Percentiles rank a stretch among this genome's conserved stretches.
phyloP scores from a whole-genome alignment of 2,113 vertebrate genomes.

The Gymnogyps californianus region DNA sequence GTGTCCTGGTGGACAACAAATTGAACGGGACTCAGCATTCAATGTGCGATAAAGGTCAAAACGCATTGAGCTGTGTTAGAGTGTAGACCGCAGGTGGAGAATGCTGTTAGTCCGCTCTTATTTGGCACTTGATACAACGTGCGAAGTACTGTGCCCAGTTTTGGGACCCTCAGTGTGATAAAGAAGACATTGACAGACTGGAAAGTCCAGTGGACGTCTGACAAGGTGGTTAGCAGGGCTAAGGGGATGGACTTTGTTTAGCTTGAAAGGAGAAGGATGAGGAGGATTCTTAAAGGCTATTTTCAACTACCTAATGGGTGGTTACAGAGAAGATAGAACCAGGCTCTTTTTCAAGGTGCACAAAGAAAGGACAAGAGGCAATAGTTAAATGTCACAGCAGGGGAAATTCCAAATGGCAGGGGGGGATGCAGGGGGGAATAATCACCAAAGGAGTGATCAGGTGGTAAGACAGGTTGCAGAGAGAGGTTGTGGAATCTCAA shows the following conservation, averaged over 20 bases:
- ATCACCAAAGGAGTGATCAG: not conserved
- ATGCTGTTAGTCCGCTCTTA: not conserved
- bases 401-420: not conserved
- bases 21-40: fast-evolving
- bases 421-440: not conserved
- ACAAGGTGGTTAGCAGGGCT: not conserved
- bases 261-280: not conserved
- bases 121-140: not conserved
- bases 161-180: not conserved
- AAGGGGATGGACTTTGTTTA: not conserved
- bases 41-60: not conserved
- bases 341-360: not conserved
- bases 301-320: not conserved
- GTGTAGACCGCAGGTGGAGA: not conserved
- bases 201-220: not conserved
- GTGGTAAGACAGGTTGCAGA: not conserved
- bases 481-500: not conserved
- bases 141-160: not conserved
- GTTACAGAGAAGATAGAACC: not conserved
- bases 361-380: not conserved
- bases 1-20: not conserved
- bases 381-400: not conserved
- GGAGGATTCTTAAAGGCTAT: not conserved
- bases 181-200: not conserved
- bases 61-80: not conserved